Evolutionary conservation across 2,797 vertebrate genomes (phyloP).

Genomic region (Dendrocincla fuliginosa): DNA sequence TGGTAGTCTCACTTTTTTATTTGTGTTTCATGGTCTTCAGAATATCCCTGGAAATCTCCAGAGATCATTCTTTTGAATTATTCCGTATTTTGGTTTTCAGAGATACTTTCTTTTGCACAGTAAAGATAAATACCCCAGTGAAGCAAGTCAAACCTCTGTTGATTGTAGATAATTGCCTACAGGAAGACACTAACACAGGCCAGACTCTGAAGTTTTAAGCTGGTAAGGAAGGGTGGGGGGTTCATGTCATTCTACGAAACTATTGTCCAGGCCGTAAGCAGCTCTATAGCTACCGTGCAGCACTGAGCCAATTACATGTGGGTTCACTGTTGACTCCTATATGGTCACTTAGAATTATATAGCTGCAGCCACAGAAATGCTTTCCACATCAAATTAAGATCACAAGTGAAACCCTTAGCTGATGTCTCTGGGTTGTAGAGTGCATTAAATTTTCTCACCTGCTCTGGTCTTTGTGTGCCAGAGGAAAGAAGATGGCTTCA

Average conservation of each 20-base stretch:
- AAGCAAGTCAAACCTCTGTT: neutral
- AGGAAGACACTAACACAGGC: neutral
- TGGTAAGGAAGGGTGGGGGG: neutral
- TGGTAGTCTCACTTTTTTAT: neutral
- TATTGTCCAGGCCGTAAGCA: neutral
- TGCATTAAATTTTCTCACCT: neutral
- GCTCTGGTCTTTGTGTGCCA: neutral
- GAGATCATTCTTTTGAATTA: neutral
- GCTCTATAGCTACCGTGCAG: neutral
- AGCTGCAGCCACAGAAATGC: neutral
- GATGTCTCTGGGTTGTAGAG: neutral
- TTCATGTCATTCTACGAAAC: neutral
- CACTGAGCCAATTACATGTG: neutral
- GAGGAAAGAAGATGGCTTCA: neutral
- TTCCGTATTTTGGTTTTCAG: neutral
- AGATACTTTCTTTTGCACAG: neutral
- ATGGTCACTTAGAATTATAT: neutral
- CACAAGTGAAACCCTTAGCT: neutral
- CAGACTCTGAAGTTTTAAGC: neutral
- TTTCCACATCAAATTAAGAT: neutral
- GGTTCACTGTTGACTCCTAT: neutral
- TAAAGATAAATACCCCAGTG: neutral
- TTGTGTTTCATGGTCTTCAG: neutral
- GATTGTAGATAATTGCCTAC: neutral
- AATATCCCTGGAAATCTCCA: neutral